Conservation (phyloP, 2,797 vertebrate genomes). For the Ispidina picta region DNA sequence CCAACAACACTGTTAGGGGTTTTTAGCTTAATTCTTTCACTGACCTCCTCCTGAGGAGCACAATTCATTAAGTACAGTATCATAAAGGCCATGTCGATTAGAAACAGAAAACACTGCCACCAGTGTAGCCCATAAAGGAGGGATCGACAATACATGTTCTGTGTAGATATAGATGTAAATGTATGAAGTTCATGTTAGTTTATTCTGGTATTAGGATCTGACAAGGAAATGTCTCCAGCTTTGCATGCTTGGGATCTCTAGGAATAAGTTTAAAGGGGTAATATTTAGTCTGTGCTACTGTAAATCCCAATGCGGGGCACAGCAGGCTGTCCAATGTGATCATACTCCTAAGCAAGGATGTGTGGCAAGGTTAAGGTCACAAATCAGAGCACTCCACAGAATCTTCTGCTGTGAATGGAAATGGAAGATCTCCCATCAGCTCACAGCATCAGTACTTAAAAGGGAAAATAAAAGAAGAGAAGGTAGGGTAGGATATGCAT, state of each 20-base stretch:
- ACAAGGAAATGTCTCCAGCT: neutral
- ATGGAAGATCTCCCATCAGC: neutral
- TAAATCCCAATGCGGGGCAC: conserved; percentile 50
- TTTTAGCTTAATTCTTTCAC: conserved; percentile 74
- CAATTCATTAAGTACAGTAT: conserved; percentile 74
- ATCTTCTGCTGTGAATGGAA: neutral
- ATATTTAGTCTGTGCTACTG: conserved; percentile 65
- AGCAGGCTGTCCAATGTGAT: conserved; percentile 17
- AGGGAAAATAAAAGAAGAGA: neutral
- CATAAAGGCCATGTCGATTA: conserved; percentile 63
- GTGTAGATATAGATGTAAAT: neutral
- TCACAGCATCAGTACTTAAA: neutral
- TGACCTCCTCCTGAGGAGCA: conserved; percentile 71
- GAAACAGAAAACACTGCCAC: conserved; percentile 66
- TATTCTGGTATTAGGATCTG: neutral
- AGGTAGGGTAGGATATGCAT: rapidly evolving
- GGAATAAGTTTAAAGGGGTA: conserved; percentile 18
- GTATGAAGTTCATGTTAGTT: neutral
- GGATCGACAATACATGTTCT: neutral
- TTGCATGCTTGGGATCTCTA: neutral
- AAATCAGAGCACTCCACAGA: neutral
- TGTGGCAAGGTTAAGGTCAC: neutral
- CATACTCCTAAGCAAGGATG: neutral
- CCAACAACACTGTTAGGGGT: conserved; percentile 68
- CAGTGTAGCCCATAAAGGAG: conserved; percentile 36